Evolutionary conservation across 2,113 vertebrate genomes (phyloP), one percentile per base, ranked within the genome.

Genomic region (Craseonycteris thonglongyai): DNA sequence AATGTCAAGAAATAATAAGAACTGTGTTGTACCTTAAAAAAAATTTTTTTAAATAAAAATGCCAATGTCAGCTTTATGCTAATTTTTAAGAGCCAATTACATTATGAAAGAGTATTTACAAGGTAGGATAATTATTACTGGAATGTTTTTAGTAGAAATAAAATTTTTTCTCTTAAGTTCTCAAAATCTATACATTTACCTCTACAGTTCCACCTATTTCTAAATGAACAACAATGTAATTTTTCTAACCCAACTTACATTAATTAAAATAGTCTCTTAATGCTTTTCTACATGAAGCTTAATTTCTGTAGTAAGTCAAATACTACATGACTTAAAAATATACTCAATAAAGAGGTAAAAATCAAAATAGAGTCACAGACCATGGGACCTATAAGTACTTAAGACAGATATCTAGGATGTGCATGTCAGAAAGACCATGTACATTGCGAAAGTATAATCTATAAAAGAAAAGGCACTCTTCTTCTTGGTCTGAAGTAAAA

Each of bases 371-470:
- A 45, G 30, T 61, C 45, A 16, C 49, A 12, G 45, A 65, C 45
- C 40, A 47, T 9, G 14, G 15, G 30, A 83, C 21, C 88, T 71
- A 9, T 33, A 75, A 93, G 38, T 45, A 78, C 33, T 42, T 38
- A 30, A n/a, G 30, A 40, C 19, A 9, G 79, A 30, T 72, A 66
- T 3, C 9, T n/a, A n/a, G 16, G 86, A 35, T 19, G 45, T 0
- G 79, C 8, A 11, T 0, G 4, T 61, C 45, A 47, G 30, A 72
- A 45, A 68, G 61, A 95, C 54, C 76, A 94, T 0, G 0, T 11
- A 4, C 49, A 35, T 30, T 94, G 75, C 88, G 90, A 45, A 97
- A 97, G 76, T 51, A 56, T 33, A 65, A 76, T 51, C 9, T 85
- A 9, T 81, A 45, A 56, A 38, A 22, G 9, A 88, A 87, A 76